Evolutionary conservation across 2,888 invertebrate genomes (phyloP), one percentile per base, ranked within the genome.

Genomic region (Pollenia labialis): DNA sequence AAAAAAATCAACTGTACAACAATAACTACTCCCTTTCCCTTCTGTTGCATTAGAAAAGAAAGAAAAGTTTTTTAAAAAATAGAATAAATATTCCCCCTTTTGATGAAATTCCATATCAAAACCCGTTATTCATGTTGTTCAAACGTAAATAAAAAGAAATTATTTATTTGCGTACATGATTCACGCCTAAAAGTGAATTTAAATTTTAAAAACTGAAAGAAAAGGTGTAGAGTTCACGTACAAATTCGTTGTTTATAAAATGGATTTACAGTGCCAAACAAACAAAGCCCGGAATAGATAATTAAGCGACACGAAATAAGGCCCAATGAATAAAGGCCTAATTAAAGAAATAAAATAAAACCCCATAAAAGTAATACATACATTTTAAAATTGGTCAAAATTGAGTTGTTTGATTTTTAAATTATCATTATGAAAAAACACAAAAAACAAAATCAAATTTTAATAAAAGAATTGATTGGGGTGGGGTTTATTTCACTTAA

Each of bases 1-100:
- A 48, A 83, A 74, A 74, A 58, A 84, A 76, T 87, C 83, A 87
- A 87, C 86, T 87, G 86, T 83, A 87, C 86, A 85, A 74, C 58
- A 32, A 32, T 32, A 76, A 66, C n/a, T 44, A 74, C 4, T 1
- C n/a, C 32, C 32, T 32, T 32, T 32, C 32, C 6, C 0, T 32
- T 32, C 32, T 32, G 54, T 9, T 10, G 42, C 4, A 66, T 23
- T 56, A 48, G 40, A 4, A 44, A 32, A 32, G 32, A 32, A 32
- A 6, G 32, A 32, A 12, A 16, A 23, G 16, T 3, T 50, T 18
- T 62, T 32, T 3, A 12, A 12, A 44, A 44, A 72, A 8, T 7
- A 18, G 16, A 23, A 48, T 0, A 56, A 3, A 2, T 66, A 8
- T 54, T n/a, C 54, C 66, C 52, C 16, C 58, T 66, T 32, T 58